phyloP scores from a whole-genome alignment of 2,888 invertebrate genomes.

The Thymelicus acteon region DNA sequence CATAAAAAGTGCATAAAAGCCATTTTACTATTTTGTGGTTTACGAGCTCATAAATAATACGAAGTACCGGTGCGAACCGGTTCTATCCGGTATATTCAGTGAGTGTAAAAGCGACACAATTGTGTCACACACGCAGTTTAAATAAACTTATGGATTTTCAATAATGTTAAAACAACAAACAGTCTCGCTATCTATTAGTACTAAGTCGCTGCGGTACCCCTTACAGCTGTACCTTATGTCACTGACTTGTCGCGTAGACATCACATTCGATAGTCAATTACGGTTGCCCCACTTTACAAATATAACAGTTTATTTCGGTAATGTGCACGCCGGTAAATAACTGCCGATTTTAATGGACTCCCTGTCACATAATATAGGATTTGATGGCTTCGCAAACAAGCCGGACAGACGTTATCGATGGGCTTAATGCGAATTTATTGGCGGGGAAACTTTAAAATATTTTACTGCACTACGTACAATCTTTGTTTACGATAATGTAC shows the following conservation, averaged over 20 bases:
- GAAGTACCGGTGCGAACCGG: constrained; percentile 45
- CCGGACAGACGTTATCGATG: constrained; percentile 33
- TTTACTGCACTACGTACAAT: constrained; percentile 3
- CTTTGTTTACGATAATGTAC: constrained; percentile 7
- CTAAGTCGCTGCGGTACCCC: no score
- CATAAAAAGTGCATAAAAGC: constrained; percentile 40
- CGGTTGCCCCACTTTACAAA: constrained; percentile 9
- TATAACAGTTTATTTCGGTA: constrained; percentile 38
- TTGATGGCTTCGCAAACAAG: constrained; percentile 36
- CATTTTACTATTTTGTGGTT: constrained; percentile 39
- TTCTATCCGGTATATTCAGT: constrained; percentile 52
- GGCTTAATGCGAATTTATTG: constrained; percentile 32
- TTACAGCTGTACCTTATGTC: no score
- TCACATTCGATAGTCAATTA: not conserved
- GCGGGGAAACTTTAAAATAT: constrained; percentile 23
- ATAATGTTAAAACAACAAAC: not conserved
- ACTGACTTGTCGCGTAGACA: not conserved
- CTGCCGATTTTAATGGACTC: constrained; percentile 33
- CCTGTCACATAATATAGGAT: constrained; percentile 37
- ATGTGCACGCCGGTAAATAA: constrained; percentile 38
- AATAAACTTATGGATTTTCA: not conserved
- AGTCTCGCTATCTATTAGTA: no score
- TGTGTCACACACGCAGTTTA: constrained; percentile 3
- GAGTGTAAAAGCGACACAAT: constrained; percentile 15
- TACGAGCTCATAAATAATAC: constrained; percentile 40